Percentiles rank a stretch among this genome's conserved stretches.
phyloP scores from a whole-genome alignment of 1,140 invertebrate species.

The Lepidurus couesii region DNA sequence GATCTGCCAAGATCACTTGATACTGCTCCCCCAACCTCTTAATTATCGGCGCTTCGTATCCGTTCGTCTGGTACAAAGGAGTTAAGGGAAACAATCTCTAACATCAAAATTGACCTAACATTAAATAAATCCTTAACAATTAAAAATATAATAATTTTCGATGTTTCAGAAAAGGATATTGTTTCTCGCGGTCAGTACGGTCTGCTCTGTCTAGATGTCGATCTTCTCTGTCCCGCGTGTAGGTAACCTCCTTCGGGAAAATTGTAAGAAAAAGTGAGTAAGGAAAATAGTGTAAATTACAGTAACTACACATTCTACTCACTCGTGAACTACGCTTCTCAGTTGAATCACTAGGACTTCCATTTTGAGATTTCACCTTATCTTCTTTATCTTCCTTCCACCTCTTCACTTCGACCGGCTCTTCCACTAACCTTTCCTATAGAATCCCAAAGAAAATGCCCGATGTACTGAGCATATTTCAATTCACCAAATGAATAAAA shows the following conservation, averaged over 20 bases:
- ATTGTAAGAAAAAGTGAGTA: conserved; percentile 26
- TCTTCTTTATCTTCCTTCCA: conserved; percentile 68
- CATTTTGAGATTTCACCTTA: conserved; percentile 47
- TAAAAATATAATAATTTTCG: conserved; percentile 27
- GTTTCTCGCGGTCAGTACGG: conserved; percentile 62
- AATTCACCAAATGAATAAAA: background rate
- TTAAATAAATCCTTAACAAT: background rate
- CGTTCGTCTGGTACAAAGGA: conserved; percentile 49
- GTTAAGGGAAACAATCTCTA: conserved; percentile 45
- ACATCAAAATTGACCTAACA: conserved; percentile 31
- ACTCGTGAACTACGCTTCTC: background rate
- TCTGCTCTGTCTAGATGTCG: conserved; percentile 52
- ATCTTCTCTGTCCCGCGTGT: conserved; percentile 55
- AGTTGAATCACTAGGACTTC: background rate
- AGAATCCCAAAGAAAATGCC: conserved; percentile 50
- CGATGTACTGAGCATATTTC: background rate
- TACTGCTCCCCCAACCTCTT: background rate
- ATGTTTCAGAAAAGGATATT: conserved; percentile 64
- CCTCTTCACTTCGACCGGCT: conserved; percentile 59
- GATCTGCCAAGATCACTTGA: background rate
- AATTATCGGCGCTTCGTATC: conserved; percentile 54
- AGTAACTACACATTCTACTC: conserved; percentile 1
- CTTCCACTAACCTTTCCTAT: conserved; percentile 54
- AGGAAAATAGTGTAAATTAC: no score
- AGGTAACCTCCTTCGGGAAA: conserved; percentile 65